phyloP scores from a whole-genome alignment of 2,888 invertebrate species.

The Polydrusus cervinus region DNA sequence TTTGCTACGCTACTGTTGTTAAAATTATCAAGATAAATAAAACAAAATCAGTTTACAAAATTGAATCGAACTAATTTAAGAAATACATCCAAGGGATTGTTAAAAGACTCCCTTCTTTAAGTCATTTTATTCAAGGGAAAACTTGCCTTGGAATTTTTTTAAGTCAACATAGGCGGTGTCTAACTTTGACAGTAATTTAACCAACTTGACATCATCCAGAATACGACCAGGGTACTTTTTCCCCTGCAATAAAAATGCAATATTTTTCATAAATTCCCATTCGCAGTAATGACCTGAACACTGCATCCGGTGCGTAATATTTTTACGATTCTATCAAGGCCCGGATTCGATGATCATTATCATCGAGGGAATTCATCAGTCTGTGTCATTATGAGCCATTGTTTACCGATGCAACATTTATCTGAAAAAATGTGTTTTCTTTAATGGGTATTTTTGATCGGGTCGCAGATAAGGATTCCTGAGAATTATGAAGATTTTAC shows the following conservation, averaged over 20 bases:
- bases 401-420: conserved; percentile 63
- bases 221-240: too few relatives aligned
- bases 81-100: too few relatives aligned
- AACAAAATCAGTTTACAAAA: too few relatives aligned
- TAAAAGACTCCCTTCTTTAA: too few relatives aligned
- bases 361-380: conserved; percentile 62
- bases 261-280: conserved; percentile 10
- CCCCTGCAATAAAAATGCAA: neutral
- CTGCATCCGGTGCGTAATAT: conserved; percentile 28
- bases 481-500: conserved; percentile 18
- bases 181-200: too few relatives aligned
- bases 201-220: too few relatives aligned
- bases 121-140: too few relatives aligned
- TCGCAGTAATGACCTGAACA: neutral
- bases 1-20: too few relatives aligned
- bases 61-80: too few relatives aligned
- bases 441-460: conserved; percentile 55
- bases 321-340: conserved; percentile 31
- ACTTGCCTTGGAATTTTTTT: too few relatives aligned
- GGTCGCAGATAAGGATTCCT: conserved; percentile 26
- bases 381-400: conserved; percentile 67
- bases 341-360: conserved; percentile 28
- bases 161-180: too few relatives aligned
- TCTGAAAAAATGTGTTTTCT: conserved; percentile 61
- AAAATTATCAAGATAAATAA: too few relatives aligned